Evolutionary conservation across 2,113 vertebrate species (phyloP), one percentile per base, ranked within the genome.

Genomic region (Alligator mississippiensis): DNA sequence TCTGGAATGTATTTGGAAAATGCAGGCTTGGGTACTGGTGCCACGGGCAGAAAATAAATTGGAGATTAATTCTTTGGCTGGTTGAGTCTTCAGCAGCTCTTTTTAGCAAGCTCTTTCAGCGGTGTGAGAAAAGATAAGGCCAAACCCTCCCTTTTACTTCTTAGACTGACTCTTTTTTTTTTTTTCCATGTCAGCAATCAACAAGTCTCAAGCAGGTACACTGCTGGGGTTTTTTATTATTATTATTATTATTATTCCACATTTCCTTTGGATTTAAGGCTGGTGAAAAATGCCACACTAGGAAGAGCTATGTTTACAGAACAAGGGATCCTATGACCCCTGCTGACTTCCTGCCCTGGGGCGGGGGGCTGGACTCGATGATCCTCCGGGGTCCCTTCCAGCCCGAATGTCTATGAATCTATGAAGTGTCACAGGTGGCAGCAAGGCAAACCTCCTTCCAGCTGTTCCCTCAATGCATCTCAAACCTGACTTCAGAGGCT

Each of bases 51-150:
- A 76, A 91, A 75, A 66, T 76, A 60, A 27, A 16, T 5, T 11
- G 47, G 59, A 3, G 86, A 57, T 86, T 81, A 90, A 91, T 84
- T 77, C 88, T 93, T 92, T 57, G 89, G 9, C 15, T 55, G 82
- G 72, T 62, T 10, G 18, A 38, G 64, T 6, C 21, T 74, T 4
- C 24, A 34, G 3, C 34, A 34, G 22, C 24, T 18, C 59, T 17
- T 77, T 10, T 38, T 80, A 22, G 34, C 59, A 61, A 47, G 24
- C 6, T 80, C 30, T 38, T 62, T 11, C n/a, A 77, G 55, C 19
- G 11, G 27, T 77, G 16, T 4, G 57, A 54, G 27, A 77, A 77
- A 15, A 79, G 77, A 80, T 24, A 27, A 15, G 30, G 77, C 25
- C 61, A 0, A 24, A 27, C 25, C 17, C 3, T 28, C 75, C 21